phyloP scores from a whole-genome alignment of 2,888 invertebrate species.

The Lycophotia porphyrea region DNA sequence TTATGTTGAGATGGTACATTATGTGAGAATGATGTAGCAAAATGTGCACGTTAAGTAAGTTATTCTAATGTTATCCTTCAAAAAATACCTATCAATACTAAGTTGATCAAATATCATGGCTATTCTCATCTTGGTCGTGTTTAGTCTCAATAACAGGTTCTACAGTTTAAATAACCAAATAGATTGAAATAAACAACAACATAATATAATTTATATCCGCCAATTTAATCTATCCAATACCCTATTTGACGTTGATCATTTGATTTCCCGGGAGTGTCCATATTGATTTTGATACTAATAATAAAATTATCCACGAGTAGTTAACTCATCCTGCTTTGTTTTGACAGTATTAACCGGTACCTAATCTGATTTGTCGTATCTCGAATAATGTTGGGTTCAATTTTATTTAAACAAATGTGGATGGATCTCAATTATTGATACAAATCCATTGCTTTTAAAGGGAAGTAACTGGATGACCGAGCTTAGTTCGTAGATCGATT shows the following conservation, averaged over 20 bases:
- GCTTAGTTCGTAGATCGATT: too few species aligned
- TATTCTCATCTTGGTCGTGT: neutral
- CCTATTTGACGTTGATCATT: conserved; percentile 7
- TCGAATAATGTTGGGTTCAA: neutral
- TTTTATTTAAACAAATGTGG: neutral
- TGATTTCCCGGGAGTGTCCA: conserved; percentile 41
- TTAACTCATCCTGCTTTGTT: conserved; percentile 29
- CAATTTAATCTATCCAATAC: conserved; percentile 20
- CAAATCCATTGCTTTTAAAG: neutral
- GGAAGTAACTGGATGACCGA: too few species aligned
- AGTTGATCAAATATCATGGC: neutral
- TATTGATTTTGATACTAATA: conserved; percentile 30
- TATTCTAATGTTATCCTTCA: too few species aligned
- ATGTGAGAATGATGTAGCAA: too few species aligned
- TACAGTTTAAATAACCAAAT: neutral
- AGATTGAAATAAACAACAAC: neutral
- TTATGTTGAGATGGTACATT: too few species aligned
- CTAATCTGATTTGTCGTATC: conserved; percentile 18
- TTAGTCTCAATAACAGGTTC: neutral
- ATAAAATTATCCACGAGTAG: conserved; percentile 34
- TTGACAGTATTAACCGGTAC: conserved; percentile 6
- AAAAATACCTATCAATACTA: neutral
- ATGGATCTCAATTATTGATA: neutral
- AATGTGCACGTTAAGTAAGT: too few species aligned
- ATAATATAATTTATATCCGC: neutral